A percentile compares a stretch with the other conserved stretches of the same genome.
phyloP scores from a whole-genome alignment of 2,888 invertebrate genomes.

The Ormyrus nitidulus region DNA sequence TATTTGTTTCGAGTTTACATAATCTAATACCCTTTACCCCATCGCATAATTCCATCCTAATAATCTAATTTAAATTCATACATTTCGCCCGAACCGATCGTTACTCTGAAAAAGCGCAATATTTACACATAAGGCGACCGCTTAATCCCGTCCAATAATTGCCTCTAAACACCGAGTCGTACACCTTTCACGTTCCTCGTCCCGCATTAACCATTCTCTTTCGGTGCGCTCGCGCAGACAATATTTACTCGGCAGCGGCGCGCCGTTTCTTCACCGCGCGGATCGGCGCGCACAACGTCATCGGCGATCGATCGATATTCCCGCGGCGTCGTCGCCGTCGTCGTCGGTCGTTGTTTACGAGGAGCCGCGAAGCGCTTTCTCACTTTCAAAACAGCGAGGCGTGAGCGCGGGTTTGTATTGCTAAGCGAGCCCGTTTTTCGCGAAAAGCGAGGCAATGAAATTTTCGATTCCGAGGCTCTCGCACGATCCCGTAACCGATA shows the following conservation, averaged over 20 bases:
- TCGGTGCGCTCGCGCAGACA: no score
- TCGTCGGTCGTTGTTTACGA: background rate
- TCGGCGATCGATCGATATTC: conserved; percentile 18
- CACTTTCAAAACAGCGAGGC: background rate
- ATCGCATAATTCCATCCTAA: background rate
- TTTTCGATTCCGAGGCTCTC: background rate
- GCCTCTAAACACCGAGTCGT: background rate
- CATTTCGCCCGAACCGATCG: background rate
- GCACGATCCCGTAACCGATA: conserved; percentile 4
- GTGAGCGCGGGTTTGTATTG: background rate
- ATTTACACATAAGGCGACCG: no score
- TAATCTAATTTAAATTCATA: conserved; percentile 1
- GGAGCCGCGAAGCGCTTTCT: background rate
- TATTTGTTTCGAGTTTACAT: background rate
- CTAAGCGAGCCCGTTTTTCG: background rate
- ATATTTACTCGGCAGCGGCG: no score
- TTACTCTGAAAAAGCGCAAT: no score
- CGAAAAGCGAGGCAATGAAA: background rate
- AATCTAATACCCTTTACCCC: background rate
- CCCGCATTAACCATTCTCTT: background rate
- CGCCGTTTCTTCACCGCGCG: background rate
- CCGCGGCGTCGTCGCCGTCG: background rate
- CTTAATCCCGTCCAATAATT: background rate
- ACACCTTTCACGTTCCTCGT: background rate
- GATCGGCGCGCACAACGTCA: background rate